Conservation (phyloP, 2,797 vertebrate genomes). For the Anomalospiza imberbis region DNA sequence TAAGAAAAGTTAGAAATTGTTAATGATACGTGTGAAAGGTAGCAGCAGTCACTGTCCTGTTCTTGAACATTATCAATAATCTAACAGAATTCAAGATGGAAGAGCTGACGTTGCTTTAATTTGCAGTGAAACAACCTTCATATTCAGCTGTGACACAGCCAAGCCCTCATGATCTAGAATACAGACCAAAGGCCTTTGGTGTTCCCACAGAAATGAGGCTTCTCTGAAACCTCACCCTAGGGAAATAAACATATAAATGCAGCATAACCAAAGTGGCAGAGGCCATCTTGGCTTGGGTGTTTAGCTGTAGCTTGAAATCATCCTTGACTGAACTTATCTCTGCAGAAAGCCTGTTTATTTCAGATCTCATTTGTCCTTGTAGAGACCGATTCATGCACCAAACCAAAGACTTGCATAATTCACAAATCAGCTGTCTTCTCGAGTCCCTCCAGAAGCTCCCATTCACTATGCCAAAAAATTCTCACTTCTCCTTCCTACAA, state of each 20-base stretch:
- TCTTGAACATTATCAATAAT: neutral
- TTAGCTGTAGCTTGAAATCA: constrained; percentile 75
- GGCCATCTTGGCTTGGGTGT: neutral
- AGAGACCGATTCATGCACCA: neutral
- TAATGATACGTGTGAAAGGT: neutral
- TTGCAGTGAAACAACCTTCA: neutral
- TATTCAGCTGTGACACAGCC: neutral
- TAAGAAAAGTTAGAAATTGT: neutral
- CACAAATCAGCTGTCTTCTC: neutral
- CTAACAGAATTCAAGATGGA: neutral
- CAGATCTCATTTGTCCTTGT: constrained; percentile 69
- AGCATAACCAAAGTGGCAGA: neutral
- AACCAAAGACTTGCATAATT: neutral
- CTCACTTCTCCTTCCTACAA: neutral
- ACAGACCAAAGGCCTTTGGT: neutral
- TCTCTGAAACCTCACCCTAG: neutral
- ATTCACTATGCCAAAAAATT: neutral
- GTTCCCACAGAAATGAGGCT: neutral
- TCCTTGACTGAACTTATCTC: constrained; percentile 76
- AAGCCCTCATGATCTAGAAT: neutral
- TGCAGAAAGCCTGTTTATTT: constrained; percentile 71
- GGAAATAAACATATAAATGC: neutral
- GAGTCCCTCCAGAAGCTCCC: neutral
- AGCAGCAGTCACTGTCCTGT: neutral
- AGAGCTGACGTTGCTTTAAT: neutral